Evolutionary conservation across 2,888 invertebrate genomes (phyloP), one percentile per base, ranked within the genome.

Genomic region (Cenopis cana): DNA sequence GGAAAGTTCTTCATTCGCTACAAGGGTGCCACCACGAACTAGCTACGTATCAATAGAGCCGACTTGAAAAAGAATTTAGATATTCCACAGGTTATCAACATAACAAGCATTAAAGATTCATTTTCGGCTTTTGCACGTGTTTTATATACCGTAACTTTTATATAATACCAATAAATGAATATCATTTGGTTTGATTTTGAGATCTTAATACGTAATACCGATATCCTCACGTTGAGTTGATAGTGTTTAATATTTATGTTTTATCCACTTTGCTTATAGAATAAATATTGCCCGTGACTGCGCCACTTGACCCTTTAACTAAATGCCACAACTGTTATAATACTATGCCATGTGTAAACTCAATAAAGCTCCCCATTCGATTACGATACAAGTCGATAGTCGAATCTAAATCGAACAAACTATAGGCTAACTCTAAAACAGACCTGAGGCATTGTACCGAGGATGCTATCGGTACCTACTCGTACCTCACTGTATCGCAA

Each of bases 151-250:
- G 29, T 61, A 50, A 49, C 61, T 33, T 61, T 61, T 61, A 61
- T 33, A 17, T 49, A 61, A 61, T 17, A 61, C 49, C 61, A 49
- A 61, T 61, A 61, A 49, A 46, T 60, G 8, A 29, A 61, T 49
- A 49, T 11, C 1, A 18, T 49, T 49, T 29, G 11, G 29, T 61
- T 33, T 29, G 12, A 61, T 49, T 49, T 18, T 11, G 49, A 61
- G 60, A 24, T 14, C 38, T 20, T 12, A 12, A 49, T 29, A 33
- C 49, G 61, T 50, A 29, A 61, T 18, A 49, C 17, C 8, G n/a
- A 41, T 18, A 4, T 46, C 2, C 24, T 60, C 24, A 41, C 41
- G n/a, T 59, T 60, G 41, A n/a, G 24, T 24, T 46, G 24, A 41
- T 10, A 12, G 10, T 57, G 18, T 10, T 60, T n/a, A 60, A 60